Base-by-base conservation (phyloP, 64 coral and sea anemone species). In the Platygyra sinensis region DNA sequence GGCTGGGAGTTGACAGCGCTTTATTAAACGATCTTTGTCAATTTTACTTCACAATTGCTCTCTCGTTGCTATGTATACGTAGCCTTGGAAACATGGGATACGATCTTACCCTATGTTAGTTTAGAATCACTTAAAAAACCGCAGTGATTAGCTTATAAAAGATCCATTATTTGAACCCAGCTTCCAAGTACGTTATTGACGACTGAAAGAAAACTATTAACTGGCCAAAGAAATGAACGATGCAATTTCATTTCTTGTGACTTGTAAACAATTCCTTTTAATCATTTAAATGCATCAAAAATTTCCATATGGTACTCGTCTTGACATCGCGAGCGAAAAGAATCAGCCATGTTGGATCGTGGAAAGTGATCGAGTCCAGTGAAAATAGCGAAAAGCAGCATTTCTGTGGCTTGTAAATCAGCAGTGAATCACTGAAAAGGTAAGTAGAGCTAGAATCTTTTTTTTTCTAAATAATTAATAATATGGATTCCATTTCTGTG, bases 31-130 rank as follows among this genome's bases (percentile, higher is more conserved):
- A 46, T 79, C 24, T 30, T 55, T 79, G 36, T 79, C 2, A 24
- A 29, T 5, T 24, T 49, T 24, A 5, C 46, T 29, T 12, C 10
- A 15, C 20, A 57, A 57, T 13, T 29, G 49, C 6, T 57, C 11
- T 10, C 76, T 59, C 51, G 76, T 79, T 79, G 76, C 76, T 57
- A 79, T 79, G 76, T 79, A 54, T 55, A 16, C 76, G 76, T 79
- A 79, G n/a, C 46, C 76, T 22, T 79, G 51, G 76, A 79, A 79
- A 79, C 51, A 51, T 49, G 28, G 42, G 18, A 42, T 16, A 25
- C 51, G 42, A 46, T 46, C 55, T 79, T 79, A 42, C 17, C 52
- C 17, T 22, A n/a, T 22, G 4, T 76, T 76, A 32, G 11, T 38
- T 49, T 77, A 69, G 22, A 69, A 69, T 19, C 33, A 38, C 54